Conservation (phyloP, 2,888 invertebrate genomes). For the Chloroclysta siterata region DNA sequence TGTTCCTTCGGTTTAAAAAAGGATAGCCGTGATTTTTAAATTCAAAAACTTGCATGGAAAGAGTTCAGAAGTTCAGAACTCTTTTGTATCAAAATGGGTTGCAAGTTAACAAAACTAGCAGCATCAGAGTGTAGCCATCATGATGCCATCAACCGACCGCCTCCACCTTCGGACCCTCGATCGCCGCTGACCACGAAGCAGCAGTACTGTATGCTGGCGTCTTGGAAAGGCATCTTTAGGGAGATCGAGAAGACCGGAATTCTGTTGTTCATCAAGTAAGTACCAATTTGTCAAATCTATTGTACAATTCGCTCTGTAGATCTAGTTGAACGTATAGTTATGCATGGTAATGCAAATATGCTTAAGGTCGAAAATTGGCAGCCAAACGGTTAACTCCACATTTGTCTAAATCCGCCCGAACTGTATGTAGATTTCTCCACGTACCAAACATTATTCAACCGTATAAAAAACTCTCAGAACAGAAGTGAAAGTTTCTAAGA, state of each 20-base stretch:
- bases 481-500: too few relatives aligned
- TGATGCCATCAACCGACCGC: conserved; percentile 84
- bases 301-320: background rate
- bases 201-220: conserved; percentile 94
- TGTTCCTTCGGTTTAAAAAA: background rate
- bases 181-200: conserved; percentile 93
- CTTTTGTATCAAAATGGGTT: conserved; percentile 85
- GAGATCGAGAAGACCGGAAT: conserved; percentile 95
- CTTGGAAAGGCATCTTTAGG: conserved; percentile 95
- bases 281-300: background rate
- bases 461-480: too few relatives aligned
- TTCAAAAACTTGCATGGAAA: background rate
- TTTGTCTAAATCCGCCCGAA: too few relatives aligned
- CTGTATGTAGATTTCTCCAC: too few relatives aligned
- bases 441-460: too few relatives aligned
- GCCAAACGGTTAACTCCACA: too few relatives aligned
- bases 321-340: too few relatives aligned
- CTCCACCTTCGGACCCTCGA: conserved; percentile 89
- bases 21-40: conserved; percentile 2
- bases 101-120: conserved; percentile 90
- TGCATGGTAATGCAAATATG: too few relatives aligned
- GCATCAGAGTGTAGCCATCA: conserved; percentile 72
- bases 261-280: conserved; percentile 95
- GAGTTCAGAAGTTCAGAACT: background rate
- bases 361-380: too few relatives aligned